These are phyloP conservation scores for Mus pahari DNA, from an alignment of 2,113 vertebrate genomes.

Conservation along the genomic window DNA sequence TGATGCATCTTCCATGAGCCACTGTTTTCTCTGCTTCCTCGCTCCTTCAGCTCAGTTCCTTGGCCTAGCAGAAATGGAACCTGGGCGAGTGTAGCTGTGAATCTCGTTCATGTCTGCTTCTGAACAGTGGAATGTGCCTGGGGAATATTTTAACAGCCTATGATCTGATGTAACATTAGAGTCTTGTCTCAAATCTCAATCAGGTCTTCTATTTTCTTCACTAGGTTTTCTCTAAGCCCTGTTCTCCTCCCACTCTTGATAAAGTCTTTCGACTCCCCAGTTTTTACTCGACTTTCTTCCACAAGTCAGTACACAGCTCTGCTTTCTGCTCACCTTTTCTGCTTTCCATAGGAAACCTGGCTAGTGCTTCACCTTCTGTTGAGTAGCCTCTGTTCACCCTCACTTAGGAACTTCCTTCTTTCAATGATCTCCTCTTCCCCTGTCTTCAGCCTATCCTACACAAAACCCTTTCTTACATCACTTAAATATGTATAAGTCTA, in stretches of 20 bases:
- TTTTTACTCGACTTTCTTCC: background rate
- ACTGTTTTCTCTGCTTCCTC: background rate
- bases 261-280: background rate
- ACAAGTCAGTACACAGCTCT: background rate
- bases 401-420: background rate
- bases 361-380: background rate
- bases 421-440: background rate
- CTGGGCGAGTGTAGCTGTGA: rapidly evolving
- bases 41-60: background rate
- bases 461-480: background rate
- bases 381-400: background rate
- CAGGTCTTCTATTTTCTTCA: background rate
- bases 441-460: background rate
- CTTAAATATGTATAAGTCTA: background rate
- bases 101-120: background rate
- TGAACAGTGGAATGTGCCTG: background rate
- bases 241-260: background rate
- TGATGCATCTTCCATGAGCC: background rate
- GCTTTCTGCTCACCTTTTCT: background rate
- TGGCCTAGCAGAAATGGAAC: background rate
- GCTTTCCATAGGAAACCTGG: too few relatives aligned
- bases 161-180: background rate
- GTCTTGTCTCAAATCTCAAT: background rate
- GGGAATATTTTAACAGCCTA: background rate
- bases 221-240: background rate